phyloP scores from a whole-genome alignment of 1,140 invertebrate genomes.

The Lepidurus packardi region DNA sequence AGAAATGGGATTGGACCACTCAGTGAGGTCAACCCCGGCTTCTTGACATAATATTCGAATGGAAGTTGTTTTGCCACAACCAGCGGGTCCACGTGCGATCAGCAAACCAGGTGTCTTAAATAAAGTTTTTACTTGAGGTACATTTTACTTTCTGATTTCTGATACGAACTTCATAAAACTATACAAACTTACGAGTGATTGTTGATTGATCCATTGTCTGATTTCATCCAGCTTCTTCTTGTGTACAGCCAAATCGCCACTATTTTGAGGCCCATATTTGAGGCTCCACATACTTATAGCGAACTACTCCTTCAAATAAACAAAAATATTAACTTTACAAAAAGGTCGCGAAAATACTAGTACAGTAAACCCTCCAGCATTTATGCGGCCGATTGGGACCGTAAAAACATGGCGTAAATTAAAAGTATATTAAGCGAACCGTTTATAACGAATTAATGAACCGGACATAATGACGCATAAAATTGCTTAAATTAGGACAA shows the following conservation, averaged over 20 bases:
- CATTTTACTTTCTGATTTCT: too few species aligned
- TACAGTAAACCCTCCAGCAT: not conserved
- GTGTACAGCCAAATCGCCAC: not conserved
- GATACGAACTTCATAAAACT: too few species aligned
- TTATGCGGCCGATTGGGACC: not conserved
- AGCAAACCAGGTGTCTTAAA: not conserved
- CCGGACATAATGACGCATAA: too few species aligned
- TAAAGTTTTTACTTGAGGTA: not conserved
- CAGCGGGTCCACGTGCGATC: not conserved
- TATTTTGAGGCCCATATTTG: not conserved
- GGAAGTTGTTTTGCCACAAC: not conserved
- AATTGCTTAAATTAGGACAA: too few species aligned
- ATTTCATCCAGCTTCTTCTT: not conserved
- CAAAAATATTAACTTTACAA: too few species aligned
- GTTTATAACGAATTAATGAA: too few species aligned
- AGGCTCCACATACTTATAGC: not conserved
- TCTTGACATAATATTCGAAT: not conserved
- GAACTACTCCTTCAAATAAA: not conserved
- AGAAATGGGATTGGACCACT: slow-evolving; percentile 10
- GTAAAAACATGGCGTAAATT: not conserved
- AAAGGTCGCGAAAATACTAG: not conserved
- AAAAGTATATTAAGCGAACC: not conserved
- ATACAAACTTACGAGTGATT: not conserved
- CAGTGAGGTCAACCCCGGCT: not conserved
- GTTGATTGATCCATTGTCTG: not conserved